phyloP scores from a whole-genome alignment of 1,140 invertebrate genomes.

The Megalonaias nervosa region DNA sequence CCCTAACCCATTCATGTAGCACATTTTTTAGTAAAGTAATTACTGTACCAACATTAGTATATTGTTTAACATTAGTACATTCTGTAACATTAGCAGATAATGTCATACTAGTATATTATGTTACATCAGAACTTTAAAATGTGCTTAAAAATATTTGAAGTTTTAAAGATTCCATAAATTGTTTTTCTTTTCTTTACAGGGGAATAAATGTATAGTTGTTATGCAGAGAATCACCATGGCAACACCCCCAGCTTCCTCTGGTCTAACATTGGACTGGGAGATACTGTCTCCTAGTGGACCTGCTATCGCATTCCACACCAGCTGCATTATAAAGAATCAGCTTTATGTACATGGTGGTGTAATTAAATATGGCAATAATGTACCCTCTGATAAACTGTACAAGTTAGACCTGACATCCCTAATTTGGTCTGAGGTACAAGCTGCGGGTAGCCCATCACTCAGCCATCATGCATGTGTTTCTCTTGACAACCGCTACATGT shows the following conservation, averaged over 20 bases:
- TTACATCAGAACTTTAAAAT: too few species aligned
- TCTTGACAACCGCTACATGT: conserved; percentile 54
- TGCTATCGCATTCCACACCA: conserved; percentile 51
- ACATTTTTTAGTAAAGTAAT: too few species aligned
- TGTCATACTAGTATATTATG: too few species aligned
- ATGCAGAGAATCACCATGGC: conserved; percentile 1
- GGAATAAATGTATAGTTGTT: neutral
- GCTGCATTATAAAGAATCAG: conserved; percentile 27
- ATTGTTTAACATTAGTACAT: too few species aligned
- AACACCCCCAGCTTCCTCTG: conserved; percentile 7
- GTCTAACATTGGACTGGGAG: conserved; percentile 44
- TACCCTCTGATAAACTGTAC: conserved; percentile 56
- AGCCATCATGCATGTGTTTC: conserved; percentile 64
- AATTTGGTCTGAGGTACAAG: conserved; percentile 38
- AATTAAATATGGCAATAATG: conserved; percentile 37
- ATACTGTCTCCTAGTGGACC: conserved; percentile 52
- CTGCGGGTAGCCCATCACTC: conserved; percentile 49
- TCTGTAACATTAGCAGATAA: too few species aligned
- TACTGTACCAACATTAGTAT: too few species aligned
- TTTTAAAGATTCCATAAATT: too few species aligned
- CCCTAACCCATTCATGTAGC: too few species aligned
- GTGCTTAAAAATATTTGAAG: too few species aligned
- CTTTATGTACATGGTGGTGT: conserved; percentile 65
- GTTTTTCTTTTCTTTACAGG: too few species aligned
- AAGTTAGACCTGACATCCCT: conserved; percentile 42